These are phyloP conservation scores for Bambusicola thoracicus DNA, from an alignment of 2,113 vertebrate genomes.

Conservation along the genomic window DNA sequence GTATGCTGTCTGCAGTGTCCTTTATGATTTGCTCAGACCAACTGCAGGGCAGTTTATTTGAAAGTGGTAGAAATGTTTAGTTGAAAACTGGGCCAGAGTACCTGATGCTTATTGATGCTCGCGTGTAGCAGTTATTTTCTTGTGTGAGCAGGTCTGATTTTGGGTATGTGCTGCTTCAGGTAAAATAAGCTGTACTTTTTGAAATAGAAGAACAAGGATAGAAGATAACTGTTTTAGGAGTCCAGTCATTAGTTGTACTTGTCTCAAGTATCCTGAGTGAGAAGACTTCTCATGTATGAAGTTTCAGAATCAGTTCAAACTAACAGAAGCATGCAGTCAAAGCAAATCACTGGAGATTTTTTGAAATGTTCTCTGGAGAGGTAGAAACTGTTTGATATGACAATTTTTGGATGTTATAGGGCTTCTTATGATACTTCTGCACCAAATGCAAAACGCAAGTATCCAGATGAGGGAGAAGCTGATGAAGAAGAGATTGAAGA, in stretches of 20 bases:
- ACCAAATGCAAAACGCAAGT: conserved; percentile 85
- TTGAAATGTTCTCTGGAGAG: neutral
- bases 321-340: neutral
- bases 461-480: conserved; percentile 88
- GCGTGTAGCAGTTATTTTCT: accelerated
- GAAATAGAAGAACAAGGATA: neutral
- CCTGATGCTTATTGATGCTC: neutral
- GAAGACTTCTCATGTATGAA: accelerated
- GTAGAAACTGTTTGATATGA: neutral
- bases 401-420: conserved; percentile 68
- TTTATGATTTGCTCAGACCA: accelerated
- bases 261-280: neutral
- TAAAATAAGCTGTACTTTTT: neutral
- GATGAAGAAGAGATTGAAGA: conserved; percentile 93
- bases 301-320: neutral
- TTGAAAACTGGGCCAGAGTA: neutral
- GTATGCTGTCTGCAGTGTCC: accelerated
- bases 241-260: neutral
- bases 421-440: conserved; percentile 90
- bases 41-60: neutral
- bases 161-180: neutral
- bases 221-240: accelerated
- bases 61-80: accelerated
- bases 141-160: neutral
- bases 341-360: neutral